Conservation (phyloP, 2,113 vertebrate species). For the Pseudopodoces humilis region DNA sequence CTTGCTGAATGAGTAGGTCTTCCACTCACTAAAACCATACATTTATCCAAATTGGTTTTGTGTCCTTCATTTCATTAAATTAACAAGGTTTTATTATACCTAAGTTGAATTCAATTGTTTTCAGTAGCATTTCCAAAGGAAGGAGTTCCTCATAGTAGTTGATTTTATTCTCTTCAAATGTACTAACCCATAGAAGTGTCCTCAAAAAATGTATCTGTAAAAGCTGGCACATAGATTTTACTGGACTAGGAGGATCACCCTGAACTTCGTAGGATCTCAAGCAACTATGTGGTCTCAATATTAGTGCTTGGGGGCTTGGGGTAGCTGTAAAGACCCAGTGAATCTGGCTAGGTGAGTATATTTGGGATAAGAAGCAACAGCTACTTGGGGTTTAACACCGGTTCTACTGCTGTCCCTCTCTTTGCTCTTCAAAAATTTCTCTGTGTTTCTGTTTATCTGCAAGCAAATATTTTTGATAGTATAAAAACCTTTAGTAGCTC, state of each 20-base stretch:
- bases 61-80: not conserved
- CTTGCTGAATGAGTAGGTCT: not conserved
- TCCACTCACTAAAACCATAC: not conserved
- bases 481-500: not conserved
- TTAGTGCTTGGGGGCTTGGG: not conserved
- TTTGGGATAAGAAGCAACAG: not conserved
- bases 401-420: not conserved
- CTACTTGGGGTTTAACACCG: not conserved
- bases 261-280: not conserved
- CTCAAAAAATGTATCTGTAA: not conserved
- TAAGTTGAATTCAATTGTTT: not conserved
- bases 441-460: not conserved
- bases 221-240: not conserved
- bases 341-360: not conserved
- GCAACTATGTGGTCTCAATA: not conserved
- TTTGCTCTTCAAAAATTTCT: not conserved
- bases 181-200: not conserved
- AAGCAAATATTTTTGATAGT: not conserved
- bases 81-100: not conserved
- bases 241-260: not conserved
- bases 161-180: not conserved
- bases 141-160: not conserved
- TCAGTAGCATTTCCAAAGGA: not conserved
- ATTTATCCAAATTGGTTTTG: not conserved
- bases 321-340: fast-evolving